Conservation (phyloP, 2,113 vertebrate species). For the Mionectes macconnelli region DNA sequence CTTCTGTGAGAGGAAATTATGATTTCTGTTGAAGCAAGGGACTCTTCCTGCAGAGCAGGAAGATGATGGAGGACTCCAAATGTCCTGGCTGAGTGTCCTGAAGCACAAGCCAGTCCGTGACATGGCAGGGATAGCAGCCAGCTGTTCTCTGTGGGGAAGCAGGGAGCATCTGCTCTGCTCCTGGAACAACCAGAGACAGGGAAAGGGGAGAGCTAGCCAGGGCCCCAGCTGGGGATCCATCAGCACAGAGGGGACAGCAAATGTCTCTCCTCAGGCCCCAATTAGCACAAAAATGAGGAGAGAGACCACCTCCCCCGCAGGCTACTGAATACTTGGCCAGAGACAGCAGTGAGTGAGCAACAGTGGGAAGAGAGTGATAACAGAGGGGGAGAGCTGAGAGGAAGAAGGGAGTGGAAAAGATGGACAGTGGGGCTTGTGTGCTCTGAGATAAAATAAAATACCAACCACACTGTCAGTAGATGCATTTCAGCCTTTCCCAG, state of each 20-base stretch:
- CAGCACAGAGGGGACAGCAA: background rate
- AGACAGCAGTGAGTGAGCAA: background rate
- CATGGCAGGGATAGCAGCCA: background rate
- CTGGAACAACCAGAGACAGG: background rate
- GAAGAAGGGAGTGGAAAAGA: background rate
- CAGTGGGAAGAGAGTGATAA: background rate
- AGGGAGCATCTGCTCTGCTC: slow-evolving; percentile 5
- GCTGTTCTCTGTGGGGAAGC: background rate
- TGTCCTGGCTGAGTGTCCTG: fast-evolving
- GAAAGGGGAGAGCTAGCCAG: background rate
- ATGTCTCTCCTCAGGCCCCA: slow-evolving; percentile 26
- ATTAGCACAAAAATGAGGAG: background rate
- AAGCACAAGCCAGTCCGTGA: background rate
- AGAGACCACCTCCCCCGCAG: background rate
- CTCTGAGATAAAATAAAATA: background rate
- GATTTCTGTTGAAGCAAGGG: background rate
- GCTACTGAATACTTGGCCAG: background rate
- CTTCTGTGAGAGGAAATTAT: background rate
- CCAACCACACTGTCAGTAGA: background rate
- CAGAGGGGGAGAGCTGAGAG: background rate
- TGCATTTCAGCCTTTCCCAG: background rate
- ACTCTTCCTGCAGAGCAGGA: background rate
- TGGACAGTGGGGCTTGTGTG: background rate
- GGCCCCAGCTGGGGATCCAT: slow-evolving; percentile 25
- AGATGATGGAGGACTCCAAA: background rate